Evolutionary conservation across 2,888 invertebrate species (phyloP).

Genomic region (Teleiodes luculella): DNA sequence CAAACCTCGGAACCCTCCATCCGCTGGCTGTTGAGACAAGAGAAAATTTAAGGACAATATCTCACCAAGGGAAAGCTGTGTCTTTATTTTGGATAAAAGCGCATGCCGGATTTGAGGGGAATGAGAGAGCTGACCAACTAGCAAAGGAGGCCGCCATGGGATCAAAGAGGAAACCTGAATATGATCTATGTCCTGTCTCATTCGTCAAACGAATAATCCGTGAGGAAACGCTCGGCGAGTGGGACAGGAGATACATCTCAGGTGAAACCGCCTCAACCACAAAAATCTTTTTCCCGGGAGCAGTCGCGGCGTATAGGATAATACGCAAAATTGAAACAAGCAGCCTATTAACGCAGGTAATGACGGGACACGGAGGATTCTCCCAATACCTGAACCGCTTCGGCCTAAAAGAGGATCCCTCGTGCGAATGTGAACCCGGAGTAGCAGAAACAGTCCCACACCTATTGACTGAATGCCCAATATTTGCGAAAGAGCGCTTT

Average conservation of each 20-base stretch:
- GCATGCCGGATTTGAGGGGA: not conserved
- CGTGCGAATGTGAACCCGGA: conserved; percentile 10
- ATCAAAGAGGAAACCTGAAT: conserved; percentile 14
- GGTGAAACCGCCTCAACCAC: not conserved
- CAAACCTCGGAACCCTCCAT: not conserved
- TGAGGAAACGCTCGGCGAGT: too few relatives aligned
- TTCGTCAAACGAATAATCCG: not conserved
- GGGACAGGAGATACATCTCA: not conserved
- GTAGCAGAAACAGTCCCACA: conserved; percentile 12
- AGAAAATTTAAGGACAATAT: not conserved
- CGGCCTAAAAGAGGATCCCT: not conserved
- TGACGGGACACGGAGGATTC: not conserved
- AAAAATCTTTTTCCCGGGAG: not conserved
- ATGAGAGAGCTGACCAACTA: conserved; percentile 2
- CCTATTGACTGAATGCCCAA: not conserved
- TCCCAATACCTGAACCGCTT: not conserved
- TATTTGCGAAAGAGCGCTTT: not conserved
- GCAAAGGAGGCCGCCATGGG: conserved; percentile 3
- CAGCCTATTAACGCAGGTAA: not conserved
- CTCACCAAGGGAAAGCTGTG: not conserved
- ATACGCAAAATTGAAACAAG: not conserved
- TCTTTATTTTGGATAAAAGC: not conserved
- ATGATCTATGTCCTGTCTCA: conserved; percentile 6
- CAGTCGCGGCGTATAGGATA: not conserved
- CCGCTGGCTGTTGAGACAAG: not conserved